Conservation (phyloP, 2,888 invertebrate species). For the Andrena chrysosceles region DNA sequence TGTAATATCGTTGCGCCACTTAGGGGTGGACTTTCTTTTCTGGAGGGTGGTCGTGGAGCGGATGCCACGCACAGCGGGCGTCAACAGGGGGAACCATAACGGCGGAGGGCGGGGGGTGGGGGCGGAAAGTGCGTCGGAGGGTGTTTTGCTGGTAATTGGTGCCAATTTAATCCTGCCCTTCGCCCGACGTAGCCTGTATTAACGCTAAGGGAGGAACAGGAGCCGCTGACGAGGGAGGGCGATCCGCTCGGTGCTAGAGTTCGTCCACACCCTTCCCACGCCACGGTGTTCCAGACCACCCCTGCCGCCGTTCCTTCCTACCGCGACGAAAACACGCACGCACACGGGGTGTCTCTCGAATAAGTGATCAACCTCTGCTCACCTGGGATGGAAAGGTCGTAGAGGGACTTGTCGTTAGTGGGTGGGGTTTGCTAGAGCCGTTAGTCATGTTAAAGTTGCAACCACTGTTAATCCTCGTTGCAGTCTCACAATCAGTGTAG, state of each 20-base stretch:
- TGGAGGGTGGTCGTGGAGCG: conserved; percentile 64
- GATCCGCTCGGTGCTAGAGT: conserved; percentile 47
- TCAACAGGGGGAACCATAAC: conserved; percentile 50
- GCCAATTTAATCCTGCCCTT: conserved; percentile 89
- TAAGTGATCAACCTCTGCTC: not conserved
- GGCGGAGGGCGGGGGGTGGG: conserved; percentile 75
- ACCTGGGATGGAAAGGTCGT: not conserved
- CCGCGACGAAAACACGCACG: conserved; percentile 58
- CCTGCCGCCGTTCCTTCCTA: conserved; percentile 19
- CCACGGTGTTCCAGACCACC: conserved; percentile 37
- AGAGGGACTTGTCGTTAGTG: no score
- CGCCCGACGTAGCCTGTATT: conserved; percentile 82
- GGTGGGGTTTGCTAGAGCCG: no score
- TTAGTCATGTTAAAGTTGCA: not conserved
- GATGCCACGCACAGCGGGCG: conserved; percentile 67
- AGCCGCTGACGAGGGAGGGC: conserved; percentile 63
- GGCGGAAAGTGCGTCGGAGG: conserved; percentile 82
- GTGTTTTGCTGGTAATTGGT: conserved; percentile 89
- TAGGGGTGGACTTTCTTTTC: conserved; percentile 72
- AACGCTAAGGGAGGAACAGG: conserved; percentile 79
- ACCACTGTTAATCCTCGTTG: no score
- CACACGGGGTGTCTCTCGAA: conserved; percentile 7
- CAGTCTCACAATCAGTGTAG: no score
- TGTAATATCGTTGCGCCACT: conserved; percentile 78
- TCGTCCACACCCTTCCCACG: conserved; percentile 72